Base-by-base conservation (phyloP, 2,888 invertebrate genomes). In the Caenorhabditis zanzibari region DNA sequence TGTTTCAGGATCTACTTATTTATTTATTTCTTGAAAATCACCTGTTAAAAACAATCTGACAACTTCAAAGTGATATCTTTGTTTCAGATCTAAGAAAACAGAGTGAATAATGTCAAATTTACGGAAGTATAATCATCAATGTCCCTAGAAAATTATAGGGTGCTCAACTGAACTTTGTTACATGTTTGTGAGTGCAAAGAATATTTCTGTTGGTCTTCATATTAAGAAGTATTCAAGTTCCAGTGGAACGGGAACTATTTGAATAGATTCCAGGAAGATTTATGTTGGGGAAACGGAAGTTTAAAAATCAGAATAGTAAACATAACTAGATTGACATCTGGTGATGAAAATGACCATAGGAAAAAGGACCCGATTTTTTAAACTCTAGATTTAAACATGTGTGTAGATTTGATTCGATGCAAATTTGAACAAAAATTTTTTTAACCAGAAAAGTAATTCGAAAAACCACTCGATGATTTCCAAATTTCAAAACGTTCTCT, bases 1-100 rank as follows among this genome's bases (percentile, higher is more conserved):
- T 38, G 59, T 59, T 59, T 59, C 59, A 19, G 59, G 35, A 38
- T 19, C 22, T 35, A 47, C 47, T 54, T 54, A 54, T 54, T 54
- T 54, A 54, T 54, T 54, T 14, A 54, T 26, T 24, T 54, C 26
- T 32, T 6, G 16, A 28, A 56, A 47, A 19, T 54, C 59, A 59
- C 59, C 35, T 59, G 59, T 38, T 35, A 10, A 59, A 5, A 59
- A n/a, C n/a, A n/a, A n/a, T n/a, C n/a, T n/a, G n/a, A n/a, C n/a
- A n/a, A 32, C 24, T 14, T 54, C 12, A 26, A 32, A 56, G 38
- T 59, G 22, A 38, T 32, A n/a, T 47, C 10, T 22, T 22, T 22
- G 24, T 52, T 52, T 52, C 52, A 52, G 24, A 10, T 52, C 7
- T 22, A 22, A n/a, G 52, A 10, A 14, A 22, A 24, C 10, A 38